Base-by-base conservation (phyloP, 2,113 vertebrate genomes). In the Canis aureus region DNA sequence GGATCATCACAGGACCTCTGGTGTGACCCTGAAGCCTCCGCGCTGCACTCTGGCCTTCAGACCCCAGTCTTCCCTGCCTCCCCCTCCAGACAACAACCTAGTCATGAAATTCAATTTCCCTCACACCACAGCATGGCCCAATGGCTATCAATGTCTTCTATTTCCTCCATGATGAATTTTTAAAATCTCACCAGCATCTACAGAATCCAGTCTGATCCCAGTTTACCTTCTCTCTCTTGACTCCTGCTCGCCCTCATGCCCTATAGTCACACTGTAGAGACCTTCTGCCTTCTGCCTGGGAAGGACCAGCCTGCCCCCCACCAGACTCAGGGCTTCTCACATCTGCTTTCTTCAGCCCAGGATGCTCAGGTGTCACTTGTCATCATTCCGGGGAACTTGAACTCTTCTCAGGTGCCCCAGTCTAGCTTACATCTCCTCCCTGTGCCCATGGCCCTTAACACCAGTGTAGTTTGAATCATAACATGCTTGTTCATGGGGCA, bases 191-290 rank as follows among this genome's bases (percentile, higher is more conserved):
- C 23, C 15, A 60, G 23, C 20, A 19, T 19, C 57, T 59, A 9
- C 1, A 29, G 22, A 74, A 38, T 12, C 8, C 15, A 11, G 13
- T 32, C 60, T 49, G 13, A 27, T 22, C 1, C 17, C 22, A 3
- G 38, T 17, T 51, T 43, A 20, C 15, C 12, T 5, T 15, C 29
- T 49, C 25, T 17, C 43, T 57, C 51, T 35, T 1, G n/a, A 23
- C 11, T 27, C 38, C 16, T 23, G 1, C 0, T 0, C 62, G 49
- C 62, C 19, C 23, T 9, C 5, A 22, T 0, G 5, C 5, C 22
- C 19, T 4, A 4, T 0, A 2, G 2, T 59, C 51, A 3, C n/a
- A 11, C 11, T 2, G 2, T 25, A 12, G 43, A 43, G 43, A 43
- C 43, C 43, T 43, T 73, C 60, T 51, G n/a, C 29, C 64, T 67